phyloP scores from a whole-genome alignment of 1,140 invertebrate species.

The Drosophila arawakana region DNA sequence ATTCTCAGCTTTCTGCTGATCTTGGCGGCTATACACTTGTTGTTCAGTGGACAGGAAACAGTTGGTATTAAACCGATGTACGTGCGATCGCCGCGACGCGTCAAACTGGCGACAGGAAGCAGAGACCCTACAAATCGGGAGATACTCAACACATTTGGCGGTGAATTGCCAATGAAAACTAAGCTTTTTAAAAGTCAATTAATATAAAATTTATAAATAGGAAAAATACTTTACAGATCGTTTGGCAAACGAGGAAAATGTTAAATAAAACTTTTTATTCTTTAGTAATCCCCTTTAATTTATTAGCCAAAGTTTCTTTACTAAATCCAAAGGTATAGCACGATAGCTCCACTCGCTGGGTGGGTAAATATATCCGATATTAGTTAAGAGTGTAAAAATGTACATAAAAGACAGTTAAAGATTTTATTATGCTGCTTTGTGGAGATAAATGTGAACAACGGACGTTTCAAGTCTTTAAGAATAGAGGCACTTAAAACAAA shows the following conservation, averaged over 20 bases:
- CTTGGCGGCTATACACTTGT: slow-evolving; percentile 50
- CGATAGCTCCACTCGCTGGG: slow-evolving; percentile 18
- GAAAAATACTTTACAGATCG: background rate
- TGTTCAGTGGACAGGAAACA: slow-evolving; percentile 72
- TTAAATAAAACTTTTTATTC: too few species aligned
- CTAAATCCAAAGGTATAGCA: background rate
- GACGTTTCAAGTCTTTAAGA: slow-evolving; percentile 7
- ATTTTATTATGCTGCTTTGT: slow-evolving; percentile 55
- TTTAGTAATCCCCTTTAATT: too few species aligned
- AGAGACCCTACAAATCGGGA: slow-evolving; percentile 32
- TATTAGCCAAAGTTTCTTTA: too few species aligned
- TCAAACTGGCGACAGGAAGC: slow-evolving; percentile 60
- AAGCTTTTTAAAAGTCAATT: background rate
- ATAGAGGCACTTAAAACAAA: slow-evolving; percentile 14
- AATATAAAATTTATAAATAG: background rate
- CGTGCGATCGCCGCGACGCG: slow-evolving; percentile 44
- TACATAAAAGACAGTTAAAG: slow-evolving; percentile 66
- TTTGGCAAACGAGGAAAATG: too few species aligned
- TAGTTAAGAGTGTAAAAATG: slow-evolving; percentile 45
- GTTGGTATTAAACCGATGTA: slow-evolving; percentile 68
- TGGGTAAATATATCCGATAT: slow-evolving; percentile 28
- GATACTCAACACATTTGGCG: slow-evolving; percentile 2
- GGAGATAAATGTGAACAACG: slow-evolving; percentile 51
- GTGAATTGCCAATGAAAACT: background rate
- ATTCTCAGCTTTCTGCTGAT: slow-evolving; percentile 25